A percentile compares a stretch with the other conserved stretches of the same genome.
Conservation (phyloP, 2,113 vertebrate genomes). For the Protobothrops flavoviridis region DNA sequence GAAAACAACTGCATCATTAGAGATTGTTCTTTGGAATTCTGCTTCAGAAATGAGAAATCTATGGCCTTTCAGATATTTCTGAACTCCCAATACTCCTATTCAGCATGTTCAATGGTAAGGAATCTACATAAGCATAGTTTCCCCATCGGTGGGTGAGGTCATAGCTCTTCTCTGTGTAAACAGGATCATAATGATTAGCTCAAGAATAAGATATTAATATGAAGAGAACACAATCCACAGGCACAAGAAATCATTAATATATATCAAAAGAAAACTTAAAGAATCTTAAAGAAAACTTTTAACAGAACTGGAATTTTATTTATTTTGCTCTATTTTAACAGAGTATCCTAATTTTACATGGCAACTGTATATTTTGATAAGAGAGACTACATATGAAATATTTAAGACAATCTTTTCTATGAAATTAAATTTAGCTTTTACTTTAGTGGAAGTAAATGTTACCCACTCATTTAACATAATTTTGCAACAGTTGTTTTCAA, state of each 20-base stretch:
- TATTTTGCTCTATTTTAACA: neutral
- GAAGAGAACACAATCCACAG: too few species aligned
- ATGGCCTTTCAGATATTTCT: neutral
- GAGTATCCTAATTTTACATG: neutral
- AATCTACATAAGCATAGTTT: neutral
- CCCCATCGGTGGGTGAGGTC: neutral
- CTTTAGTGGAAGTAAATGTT: neutral
- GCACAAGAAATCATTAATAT: neutral
- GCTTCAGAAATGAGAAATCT: neutral
- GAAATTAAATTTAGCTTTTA: slow-evolving; percentile 3
- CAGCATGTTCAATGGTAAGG: neutral
- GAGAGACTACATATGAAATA: neutral
- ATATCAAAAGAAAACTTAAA: neutral
- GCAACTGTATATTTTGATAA: neutral
- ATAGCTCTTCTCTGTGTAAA: neutral
- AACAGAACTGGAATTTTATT: neutral
- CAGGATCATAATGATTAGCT: accelerated
- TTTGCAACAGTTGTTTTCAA: slow-evolving; percentile 10
- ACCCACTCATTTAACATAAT: neutral
- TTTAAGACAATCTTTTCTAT: neutral
- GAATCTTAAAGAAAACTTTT: neutral
- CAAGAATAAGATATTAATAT: neutral
- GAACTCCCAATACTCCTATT: neutral
- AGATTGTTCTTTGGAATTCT: neutral
- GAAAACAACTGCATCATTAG: neutral